Base-by-base conservation (phyloP, 1,140 invertebrate species). In the Drosophila novamexicana region DNA sequence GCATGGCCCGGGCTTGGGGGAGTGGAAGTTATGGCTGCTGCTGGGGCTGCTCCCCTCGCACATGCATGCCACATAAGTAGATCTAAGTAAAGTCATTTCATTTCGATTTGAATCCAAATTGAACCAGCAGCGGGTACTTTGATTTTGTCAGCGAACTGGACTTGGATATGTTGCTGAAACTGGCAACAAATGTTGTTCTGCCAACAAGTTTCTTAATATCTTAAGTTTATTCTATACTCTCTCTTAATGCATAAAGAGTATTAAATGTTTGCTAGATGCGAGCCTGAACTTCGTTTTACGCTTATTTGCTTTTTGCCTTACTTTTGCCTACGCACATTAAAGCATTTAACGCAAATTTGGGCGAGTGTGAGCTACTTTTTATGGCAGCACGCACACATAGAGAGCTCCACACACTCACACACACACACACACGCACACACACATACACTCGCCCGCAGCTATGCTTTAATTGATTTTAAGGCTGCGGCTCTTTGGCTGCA, bases 91-190 rank as follows among this genome's bases (percentile, higher is more conserved):
- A 89, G 84, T 78, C 84, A 88, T 78, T 89, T 71, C 56, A 56
- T 59, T 73, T 88, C 77, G 84, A 88, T 88, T 88, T 78, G 84
- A 88, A 88, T 88, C 81, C 77, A 78, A 88, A 89, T 81, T 79
- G 70, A 16, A 59, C 22, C 6, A 9, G 22, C n/a, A 45, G 2
- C 12, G 56, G 56, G 56, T 34, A 16, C 14, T 0, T 16, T 16
- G 0, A 59, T 8, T 9, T 34, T 10, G 34, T 36, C 1, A 12
- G 14, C 16, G 22, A 29, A 1, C 18, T 40, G 4, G 22, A 29
- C 22, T 29, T 4, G 22, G 22, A 29, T 22, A 22, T 22, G 22
- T 22, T 22, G 22, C 22, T 29, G 22, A 29, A 3, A 29, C 22
- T 29, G 22, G 22, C 22, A 29, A 3, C 22, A 29, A 29, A 29